Conservation (phyloP, 2,113 vertebrate species). For the Cryptomyrus ogoouensis region DNA sequence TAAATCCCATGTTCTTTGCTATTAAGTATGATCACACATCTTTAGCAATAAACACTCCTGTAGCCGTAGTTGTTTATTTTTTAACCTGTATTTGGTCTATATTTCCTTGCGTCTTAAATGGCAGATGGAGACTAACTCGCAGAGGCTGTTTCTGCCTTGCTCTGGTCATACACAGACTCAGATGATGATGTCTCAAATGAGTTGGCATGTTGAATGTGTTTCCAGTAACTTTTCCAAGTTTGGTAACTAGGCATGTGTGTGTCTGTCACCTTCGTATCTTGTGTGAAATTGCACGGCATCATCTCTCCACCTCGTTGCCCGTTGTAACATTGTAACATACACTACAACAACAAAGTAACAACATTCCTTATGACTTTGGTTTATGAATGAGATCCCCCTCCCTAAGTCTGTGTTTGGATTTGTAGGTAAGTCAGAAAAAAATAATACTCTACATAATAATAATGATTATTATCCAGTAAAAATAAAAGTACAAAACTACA, state of each 20-base stretch:
- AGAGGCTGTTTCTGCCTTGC: too few species aligned
- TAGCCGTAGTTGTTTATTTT: background rate
- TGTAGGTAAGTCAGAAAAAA: background rate
- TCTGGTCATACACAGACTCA: background rate
- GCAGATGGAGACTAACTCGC: background rate
- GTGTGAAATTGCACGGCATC: too few species aligned
- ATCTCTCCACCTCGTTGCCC: background rate
- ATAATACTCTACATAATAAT: background rate
- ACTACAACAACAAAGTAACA: background rate
- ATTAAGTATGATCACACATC: background rate
- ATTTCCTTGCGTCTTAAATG: background rate
- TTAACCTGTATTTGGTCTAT: background rate
- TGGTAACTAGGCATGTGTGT: too few species aligned
- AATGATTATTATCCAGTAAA: background rate
- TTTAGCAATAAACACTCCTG: too few species aligned
- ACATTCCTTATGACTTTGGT: background rate
- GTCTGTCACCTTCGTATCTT: too few species aligned
- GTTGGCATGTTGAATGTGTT: background rate
- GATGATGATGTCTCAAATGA: background rate
- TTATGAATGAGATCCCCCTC: background rate
- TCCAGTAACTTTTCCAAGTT: background rate
- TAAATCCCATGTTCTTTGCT: background rate
- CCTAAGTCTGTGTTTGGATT: background rate
- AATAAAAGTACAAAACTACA: background rate
- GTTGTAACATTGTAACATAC: background rate